Percentiles rank a stretch among this genome's conserved stretches.
phyloP scores from a whole-genome alignment of 2,797 vertebrate species.

The Alfaro cultratus region DNA sequence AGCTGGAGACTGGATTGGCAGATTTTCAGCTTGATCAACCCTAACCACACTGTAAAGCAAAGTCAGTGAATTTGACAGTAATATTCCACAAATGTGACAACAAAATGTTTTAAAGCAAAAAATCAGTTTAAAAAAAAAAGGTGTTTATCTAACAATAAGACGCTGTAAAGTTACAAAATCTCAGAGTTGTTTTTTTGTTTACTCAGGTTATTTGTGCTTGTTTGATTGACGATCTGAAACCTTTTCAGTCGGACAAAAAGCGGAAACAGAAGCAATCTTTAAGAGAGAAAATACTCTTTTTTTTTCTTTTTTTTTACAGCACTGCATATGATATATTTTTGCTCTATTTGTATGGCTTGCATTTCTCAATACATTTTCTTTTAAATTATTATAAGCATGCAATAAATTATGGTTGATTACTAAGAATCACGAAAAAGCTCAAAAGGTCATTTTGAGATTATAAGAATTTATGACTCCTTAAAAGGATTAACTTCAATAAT shows the following conservation, averaged over 20 bases:
- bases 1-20: not conserved
- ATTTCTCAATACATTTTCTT: not conserved
- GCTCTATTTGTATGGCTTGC: not conserved
- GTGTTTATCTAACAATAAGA: not conserved
- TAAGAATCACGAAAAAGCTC: slow-evolving; percentile 35
- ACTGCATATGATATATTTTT: not conserved
- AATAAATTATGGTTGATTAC: slow-evolving; percentile 24
- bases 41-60: not conserved
- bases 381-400: slow-evolving; percentile 30
- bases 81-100: not conserved
- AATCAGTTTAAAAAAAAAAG: not conserved
- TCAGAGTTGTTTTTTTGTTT: not conserved
- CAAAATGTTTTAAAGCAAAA: too few relatives aligned
- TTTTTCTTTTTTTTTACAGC: not conserved
- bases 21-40: not conserved
- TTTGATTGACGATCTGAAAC: not conserved
- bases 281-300: not conserved
- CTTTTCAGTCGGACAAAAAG: not conserved
- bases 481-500: slow-evolving; percentile 66
- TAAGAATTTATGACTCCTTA: slow-evolving; percentile 59
- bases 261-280: not conserved
- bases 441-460: slow-evolving; percentile 44
- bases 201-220: not conserved
- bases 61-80: not conserved
- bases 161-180: not conserved